These are phyloP conservation scores for Tribolium castaneum DNA, from an alignment of 1,140 invertebrate genomes.

Conservation along the genomic window DNA sequence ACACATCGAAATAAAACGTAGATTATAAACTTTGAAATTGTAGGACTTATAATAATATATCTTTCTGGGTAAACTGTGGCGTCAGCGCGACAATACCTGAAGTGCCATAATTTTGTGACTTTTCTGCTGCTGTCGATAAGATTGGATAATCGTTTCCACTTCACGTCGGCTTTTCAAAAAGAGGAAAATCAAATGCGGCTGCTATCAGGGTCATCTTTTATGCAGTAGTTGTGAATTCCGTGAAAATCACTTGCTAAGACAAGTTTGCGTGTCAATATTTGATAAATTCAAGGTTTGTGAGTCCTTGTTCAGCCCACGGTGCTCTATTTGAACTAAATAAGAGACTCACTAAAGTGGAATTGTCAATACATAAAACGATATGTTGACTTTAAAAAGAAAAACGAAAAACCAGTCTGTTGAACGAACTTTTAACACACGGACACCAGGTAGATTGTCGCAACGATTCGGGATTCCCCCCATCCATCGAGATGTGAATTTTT, in stretches of 20 bases:
- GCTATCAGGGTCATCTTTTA: constrained; percentile 16
- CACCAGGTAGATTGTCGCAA: neutral
- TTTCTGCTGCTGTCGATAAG: too few relatives aligned
- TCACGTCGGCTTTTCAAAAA: too few relatives aligned
- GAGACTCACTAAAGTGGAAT: constrained; percentile 38
- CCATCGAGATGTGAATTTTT: neutral
- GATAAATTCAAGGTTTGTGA: constrained; percentile 31
- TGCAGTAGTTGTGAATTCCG: constrained; percentile 30
- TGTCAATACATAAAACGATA: constrained; percentile 41
- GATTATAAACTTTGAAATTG: too few relatives aligned
- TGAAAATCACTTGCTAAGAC: constrained; percentile 41
- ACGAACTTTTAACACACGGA: constrained; percentile 17
- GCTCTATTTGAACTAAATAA: constrained; percentile 45
- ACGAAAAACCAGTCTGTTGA: constrained; percentile 25
- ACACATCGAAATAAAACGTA: too few relatives aligned
- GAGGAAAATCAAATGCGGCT: neutral
- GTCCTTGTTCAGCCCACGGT: constrained; percentile 29
- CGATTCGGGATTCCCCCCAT: too few relatives aligned
- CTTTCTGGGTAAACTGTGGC: too few relatives aligned
- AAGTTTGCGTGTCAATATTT: constrained; percentile 40
- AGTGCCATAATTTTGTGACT: too few relatives aligned
- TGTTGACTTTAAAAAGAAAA: constrained; percentile 36
- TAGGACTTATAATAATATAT: too few relatives aligned
- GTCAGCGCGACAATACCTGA: too few relatives aligned
- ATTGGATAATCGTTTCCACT: too few relatives aligned